Base-by-base conservation (phyloP, 2,888 invertebrate species). In the Bombylius major region DNA sequence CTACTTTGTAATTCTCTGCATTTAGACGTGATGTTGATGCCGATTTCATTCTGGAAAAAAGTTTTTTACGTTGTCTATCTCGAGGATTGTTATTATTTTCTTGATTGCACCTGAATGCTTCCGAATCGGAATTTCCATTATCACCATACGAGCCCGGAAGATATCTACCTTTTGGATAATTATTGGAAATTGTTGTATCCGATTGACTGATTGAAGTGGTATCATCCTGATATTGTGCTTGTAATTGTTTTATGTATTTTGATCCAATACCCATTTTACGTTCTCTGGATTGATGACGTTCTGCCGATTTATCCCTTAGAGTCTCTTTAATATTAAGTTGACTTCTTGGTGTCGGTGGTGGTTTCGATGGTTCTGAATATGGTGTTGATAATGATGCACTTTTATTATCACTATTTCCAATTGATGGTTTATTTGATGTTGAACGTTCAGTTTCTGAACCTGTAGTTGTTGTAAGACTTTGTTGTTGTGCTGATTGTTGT, bases 361-460 rank as follows among this genome's bases (percentile, higher is more conserved):
- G 60, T 53, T 57, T 56, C 12, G 55, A 56, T 44, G 57, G 66
- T 13, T 70, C 69, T 39, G 61, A 62, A 56, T 63, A 62, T 4
- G 65, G 64, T 5, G 62, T 61, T 0, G 70, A 70, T 48, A 67
- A 64, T 34, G 70, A 68, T 5, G 67, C 59, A 47, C 69, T 71
- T 32, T 67, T 69, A 58, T 71, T 68, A 32, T 73, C 73, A 55
- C 70, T 73, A 58, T 71, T 72, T 5, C 75, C 82, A 60, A 76
- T 71, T 5, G 75, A 82, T 49, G 76, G 81, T 71, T 81, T 84
- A 68, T 80, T 85, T 0, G 87, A 87, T 60, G 84, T 82, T 0
- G 88, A 88, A 60, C 82, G 82, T 63, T 89, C 89, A 0, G 88
- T 89, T 68, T 89, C 89, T 0, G 88, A 88, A 2, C 86, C 87